phyloP scores from a whole-genome alignment of 2,797 vertebrate genomes.

The Microchirus variegatus region DNA sequence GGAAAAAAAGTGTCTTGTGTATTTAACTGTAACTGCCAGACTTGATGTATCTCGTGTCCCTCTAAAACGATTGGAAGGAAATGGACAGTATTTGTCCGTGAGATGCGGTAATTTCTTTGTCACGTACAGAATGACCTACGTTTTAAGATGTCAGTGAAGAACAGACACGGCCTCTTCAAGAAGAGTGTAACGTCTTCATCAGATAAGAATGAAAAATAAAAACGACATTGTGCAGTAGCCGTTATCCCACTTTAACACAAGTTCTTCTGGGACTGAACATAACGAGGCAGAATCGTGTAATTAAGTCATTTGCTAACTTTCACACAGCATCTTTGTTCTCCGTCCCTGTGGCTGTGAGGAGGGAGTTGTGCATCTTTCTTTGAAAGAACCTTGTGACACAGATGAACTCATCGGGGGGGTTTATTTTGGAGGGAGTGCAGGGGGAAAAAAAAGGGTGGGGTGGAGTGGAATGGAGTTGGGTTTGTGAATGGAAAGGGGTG shows the following conservation, averaged over 20 bases:
- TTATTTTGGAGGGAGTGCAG: conserved; percentile 50
- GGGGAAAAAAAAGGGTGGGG: conserved; percentile 2
- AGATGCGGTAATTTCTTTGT: too few species aligned
- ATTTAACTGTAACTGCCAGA: too few species aligned
- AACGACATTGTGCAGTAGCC: not conserved
- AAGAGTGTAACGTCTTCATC: too few species aligned
- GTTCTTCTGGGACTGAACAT: conserved; percentile 59
- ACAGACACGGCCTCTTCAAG: not conserved
- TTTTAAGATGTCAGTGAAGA: too few species aligned
- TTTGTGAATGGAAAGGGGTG: conserved; percentile 73
- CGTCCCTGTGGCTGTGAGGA: conserved; percentile 18
- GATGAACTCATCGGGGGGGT: conserved; percentile 42
- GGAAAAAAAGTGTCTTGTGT: too few species aligned
- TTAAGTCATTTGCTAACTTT: conserved; percentile 57
- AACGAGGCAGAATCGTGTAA: conserved; percentile 47
- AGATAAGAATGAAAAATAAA: too few species aligned
- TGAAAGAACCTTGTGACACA: conserved; percentile 48
- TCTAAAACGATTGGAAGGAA: too few species aligned
- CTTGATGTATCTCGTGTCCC: too few species aligned
- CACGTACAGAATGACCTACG: too few species aligned
- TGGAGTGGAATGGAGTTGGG: conserved; percentile 35
- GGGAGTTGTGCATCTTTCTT: conserved; percentile 28
- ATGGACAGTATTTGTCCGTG: too few species aligned
- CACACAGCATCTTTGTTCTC: conserved; percentile 33
- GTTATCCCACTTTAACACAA: conserved; percentile 40